These are phyloP conservation scores for Ephestia elutella DNA, from an alignment of 1,140 invertebrate species.

Conservation along the genomic window DNA sequence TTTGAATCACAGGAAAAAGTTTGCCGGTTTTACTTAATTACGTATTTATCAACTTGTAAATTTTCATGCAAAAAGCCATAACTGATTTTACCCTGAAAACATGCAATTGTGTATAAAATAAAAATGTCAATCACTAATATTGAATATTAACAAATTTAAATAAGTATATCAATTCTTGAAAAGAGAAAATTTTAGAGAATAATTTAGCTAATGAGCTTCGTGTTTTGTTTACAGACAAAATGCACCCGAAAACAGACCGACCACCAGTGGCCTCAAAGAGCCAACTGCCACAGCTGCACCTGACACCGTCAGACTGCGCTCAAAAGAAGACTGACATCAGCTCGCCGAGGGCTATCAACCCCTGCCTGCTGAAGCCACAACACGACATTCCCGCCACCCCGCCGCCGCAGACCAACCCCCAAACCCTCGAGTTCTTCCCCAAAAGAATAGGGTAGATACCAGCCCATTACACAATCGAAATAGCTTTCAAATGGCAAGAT, in stretches of 20 bases:
- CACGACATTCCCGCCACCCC: slow-evolving; percentile 62
- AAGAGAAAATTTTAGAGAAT: too few relatives aligned
- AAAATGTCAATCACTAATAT: too few relatives aligned
- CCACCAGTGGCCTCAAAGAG: slow-evolving; percentile 42
- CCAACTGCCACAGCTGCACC: slow-evolving; percentile 45
- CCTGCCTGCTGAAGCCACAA: slow-evolving; percentile 52
- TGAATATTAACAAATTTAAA: too few relatives aligned
- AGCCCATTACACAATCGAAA: slow-evolving; percentile 37
- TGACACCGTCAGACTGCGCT: slow-evolving; percentile 44
- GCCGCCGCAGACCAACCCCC: slow-evolving; percentile 46
- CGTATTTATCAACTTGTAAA: too few relatives aligned
- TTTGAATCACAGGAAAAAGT: too few relatives aligned
- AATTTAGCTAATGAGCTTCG: background rate
- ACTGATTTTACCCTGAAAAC: too few relatives aligned
- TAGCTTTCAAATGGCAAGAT: slow-evolving; percentile 54
- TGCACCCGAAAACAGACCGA: slow-evolving; percentile 59
- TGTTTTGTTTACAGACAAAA: slow-evolving; percentile 44
- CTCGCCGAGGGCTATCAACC: slow-evolving; percentile 33
- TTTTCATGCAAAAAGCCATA: too few relatives aligned
- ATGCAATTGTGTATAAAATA: too few relatives aligned
- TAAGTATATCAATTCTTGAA: too few relatives aligned
- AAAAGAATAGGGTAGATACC: slow-evolving; percentile 55
- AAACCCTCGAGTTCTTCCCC: slow-evolving; percentile 49
- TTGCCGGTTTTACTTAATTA: too few relatives aligned
- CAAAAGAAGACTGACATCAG: slow-evolving; percentile 40